These are phyloP conservation scores for Scylla paramamosain DNA, from an alignment of 1,140 invertebrate species.

Conservation along the genomic window DNA sequence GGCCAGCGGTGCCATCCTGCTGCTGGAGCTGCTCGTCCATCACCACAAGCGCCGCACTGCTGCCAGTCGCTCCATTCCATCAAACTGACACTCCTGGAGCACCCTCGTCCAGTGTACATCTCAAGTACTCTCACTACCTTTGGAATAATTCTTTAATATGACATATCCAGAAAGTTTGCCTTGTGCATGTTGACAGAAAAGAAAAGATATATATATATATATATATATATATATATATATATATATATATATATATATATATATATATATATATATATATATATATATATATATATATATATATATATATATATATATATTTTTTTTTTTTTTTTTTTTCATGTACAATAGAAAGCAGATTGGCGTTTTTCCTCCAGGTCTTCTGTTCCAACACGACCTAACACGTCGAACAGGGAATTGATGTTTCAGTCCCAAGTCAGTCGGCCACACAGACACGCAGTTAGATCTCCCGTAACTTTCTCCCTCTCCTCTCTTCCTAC, in stretches of 20 bases:
- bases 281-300: too few species aligned
- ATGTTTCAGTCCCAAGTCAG: too few species aligned
- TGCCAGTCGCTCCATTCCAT: not conserved
- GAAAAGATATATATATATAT: too few species aligned
- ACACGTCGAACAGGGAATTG: too few species aligned
- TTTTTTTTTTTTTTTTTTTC: too few species aligned
- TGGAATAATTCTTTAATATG: not conserved
- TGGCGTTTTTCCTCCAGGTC: too few species aligned
- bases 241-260: constrained; percentile 26
- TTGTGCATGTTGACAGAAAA: not conserved
- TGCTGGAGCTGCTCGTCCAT: not conserved
- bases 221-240: constrained; percentile 26
- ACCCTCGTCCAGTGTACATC: not conserved
- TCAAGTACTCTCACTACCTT: not conserved
- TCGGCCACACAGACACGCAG: too few species aligned
- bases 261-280: constrained; percentile 13
- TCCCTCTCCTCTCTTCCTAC: too few species aligned
- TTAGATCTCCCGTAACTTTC: too few species aligned
- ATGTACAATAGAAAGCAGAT: too few species aligned
- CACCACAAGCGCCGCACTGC: not conserved
- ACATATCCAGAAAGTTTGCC: not conserved
- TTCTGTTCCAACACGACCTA: too few species aligned
- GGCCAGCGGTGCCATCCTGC: not conserved
- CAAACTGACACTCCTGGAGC: not conserved
- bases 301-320: too few species aligned